Evolutionary conservation across 2,113 vertebrate species (phyloP), one percentile per base, ranked within the genome.

Genomic region (Chrysemys picta): DNA sequence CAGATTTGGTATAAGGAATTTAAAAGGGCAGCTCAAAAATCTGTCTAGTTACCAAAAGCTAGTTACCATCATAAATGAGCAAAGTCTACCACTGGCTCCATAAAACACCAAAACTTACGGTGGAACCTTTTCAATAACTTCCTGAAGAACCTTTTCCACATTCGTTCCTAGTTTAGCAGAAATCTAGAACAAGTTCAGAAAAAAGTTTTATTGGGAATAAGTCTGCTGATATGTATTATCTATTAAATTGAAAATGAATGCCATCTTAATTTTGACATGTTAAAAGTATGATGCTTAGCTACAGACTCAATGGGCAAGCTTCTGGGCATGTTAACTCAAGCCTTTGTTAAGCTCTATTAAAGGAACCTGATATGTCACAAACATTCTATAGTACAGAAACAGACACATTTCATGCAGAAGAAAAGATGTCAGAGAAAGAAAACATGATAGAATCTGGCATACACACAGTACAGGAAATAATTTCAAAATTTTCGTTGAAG

Each of bases 91-190:
- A 38, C 9, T 22, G 19, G 35, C 45, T 17, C 38, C 79, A 24
- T 47, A n/a, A 75, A 89, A 95, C 85, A 90, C 76, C 75, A 76
- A 27, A 85, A 98, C 99, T 99, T 98, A 99, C 99, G 98, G 98
- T n/a, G 99, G 99, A 89, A 99, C 99, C 97, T 98, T 99, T 92
- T 98, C 95, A 91, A 99, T 98, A 31, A 99, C 98, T 17, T 98
- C 99, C 45, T 99, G 97, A 90, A 99, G 99, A 97, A 99, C 98
- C 88, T 90, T 97, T 82, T 99, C 99, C 89, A 99, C 98, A 75
- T 99, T 99, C 92, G 98, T 99, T 96, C 99, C 99, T 65, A 98
- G 97, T 98, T 99, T 99, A 88, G 99, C 99, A 91, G 99, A 99
- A 97, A 99, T 99, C 99, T 99, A 96, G 95, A 98, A 93, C 12